These are phyloP conservation scores for Drosophila villosipedis DNA, from an alignment of 2,888 invertebrate genomes.

Conservation along the genomic window DNA sequence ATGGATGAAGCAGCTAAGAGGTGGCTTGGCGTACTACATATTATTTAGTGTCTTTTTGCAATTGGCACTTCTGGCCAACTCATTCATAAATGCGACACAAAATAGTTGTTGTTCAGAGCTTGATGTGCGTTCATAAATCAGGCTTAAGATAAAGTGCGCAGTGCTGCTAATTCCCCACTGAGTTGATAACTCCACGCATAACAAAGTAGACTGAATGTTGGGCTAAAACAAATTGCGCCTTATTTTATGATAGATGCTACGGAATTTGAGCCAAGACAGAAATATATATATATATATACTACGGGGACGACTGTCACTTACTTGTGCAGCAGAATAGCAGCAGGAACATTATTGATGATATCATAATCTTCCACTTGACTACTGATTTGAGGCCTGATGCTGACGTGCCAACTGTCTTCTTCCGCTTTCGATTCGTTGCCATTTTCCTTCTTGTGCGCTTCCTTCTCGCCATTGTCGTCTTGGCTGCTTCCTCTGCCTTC, in stretches of 20 bases:
- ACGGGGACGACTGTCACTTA: conserved; percentile 70
- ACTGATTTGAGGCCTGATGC: conserved; percentile 75
- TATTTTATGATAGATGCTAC: conserved; percentile 29
- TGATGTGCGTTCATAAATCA: conserved; percentile 27
- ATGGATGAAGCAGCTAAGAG: background rate
- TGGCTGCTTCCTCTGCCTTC: background rate
- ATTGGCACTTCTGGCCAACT: conserved; percentile 4
- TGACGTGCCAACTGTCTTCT: conserved; percentile 74
- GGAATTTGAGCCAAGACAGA: conserved; percentile 1
- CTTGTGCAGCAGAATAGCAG: conserved; percentile 83
- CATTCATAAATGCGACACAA: conserved; percentile 11
- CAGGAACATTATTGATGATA: conserved; percentile 84
- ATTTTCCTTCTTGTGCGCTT: conserved; percentile 55
- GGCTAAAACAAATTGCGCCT: conserved; percentile 25
- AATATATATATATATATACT: background rate
- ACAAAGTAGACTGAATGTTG: conserved; percentile 9
- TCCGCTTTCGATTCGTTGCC: conserved; percentile 72
- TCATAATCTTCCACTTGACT: conserved; percentile 84
- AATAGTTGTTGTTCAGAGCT: conserved; percentile 1
- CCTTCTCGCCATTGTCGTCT: conserved; percentile 17
- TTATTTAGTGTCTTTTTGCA: background rate
- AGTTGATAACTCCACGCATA: conserved; percentile 31
- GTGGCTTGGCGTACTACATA: background rate
- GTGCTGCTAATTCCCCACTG: conserved; percentile 23
- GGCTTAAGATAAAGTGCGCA: conserved; percentile 23